These are phyloP conservation scores for Leuciscus idus DNA, from an alignment of 2,113 vertebrate species.

Conservation along the genomic window DNA sequence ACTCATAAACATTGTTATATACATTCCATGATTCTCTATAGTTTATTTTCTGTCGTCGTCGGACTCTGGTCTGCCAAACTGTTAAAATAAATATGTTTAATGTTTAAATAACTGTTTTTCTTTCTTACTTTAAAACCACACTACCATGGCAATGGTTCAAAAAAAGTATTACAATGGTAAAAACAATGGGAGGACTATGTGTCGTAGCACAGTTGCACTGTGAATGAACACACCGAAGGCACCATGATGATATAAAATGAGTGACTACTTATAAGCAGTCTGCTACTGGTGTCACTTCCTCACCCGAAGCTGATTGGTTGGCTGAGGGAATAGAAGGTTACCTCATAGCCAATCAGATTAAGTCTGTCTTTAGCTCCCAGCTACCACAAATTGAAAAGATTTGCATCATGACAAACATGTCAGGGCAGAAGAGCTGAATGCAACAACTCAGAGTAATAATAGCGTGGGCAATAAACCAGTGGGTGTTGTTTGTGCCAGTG, in stretches of 20 bases:
- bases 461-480: constrained; percentile 23
- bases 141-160: not conserved
- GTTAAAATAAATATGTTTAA: too few relatives aligned
- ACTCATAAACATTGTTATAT: too few relatives aligned
- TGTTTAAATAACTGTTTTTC: too few relatives aligned
- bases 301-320: not conserved
- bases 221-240: not conserved
- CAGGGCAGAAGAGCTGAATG: constrained; percentile 45
- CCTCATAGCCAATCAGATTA: constrained; percentile 2
- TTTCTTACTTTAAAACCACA: too few relatives aligned
- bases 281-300: not conserved
- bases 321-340: not conserved
- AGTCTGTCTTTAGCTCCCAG: constrained; percentile 52
- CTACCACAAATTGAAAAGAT: constrained; percentile 62
- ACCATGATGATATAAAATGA: not conserved
- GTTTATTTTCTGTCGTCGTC: too few relatives aligned
- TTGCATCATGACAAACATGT: constrained; percentile 60
- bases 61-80: too few relatives aligned
- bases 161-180: not conserved
- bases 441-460: constrained; percentile 50
- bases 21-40: too few relatives aligned
- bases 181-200: not conserved
- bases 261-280: not conserved
- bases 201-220: not conserved
- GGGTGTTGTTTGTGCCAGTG: constrained; percentile 2